Conservation (phyloP, 2,888 invertebrate species). For the Euplagia quadripunctaria region DNA sequence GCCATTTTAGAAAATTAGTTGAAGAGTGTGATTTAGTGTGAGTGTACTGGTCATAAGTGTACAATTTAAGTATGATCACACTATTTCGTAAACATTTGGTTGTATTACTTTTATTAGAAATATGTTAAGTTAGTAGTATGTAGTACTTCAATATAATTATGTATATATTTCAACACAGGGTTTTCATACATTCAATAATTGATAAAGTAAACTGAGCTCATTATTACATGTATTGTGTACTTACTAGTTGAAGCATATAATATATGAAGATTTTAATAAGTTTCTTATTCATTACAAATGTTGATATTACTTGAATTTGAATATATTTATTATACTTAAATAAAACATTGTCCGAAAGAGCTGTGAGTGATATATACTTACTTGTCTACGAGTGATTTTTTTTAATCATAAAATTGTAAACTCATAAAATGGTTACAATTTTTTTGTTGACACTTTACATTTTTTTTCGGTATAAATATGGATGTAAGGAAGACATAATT, state of each 20-base stretch:
- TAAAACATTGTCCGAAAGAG: not conserved
- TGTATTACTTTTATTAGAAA: too few species aligned
- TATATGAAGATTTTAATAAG: not conserved
- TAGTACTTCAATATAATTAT: too few species aligned
- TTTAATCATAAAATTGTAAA: not conserved
- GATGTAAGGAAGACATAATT: slow-evolving; percentile 13
- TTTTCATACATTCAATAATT: too few species aligned
- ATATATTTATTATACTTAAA: not conserved
- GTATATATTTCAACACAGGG: too few species aligned
- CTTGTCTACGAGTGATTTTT: not conserved
- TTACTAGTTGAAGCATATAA: not conserved
- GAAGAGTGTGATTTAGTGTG: too few species aligned
- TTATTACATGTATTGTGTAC: not conserved
- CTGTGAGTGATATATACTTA: not conserved
- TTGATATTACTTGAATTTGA: not conserved
- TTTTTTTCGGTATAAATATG: not conserved
- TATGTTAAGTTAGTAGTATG: too few species aligned
- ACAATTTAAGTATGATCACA: too few species aligned
- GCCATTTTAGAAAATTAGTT: too few species aligned
- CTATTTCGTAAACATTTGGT: too few species aligned
- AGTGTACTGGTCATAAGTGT: too few species aligned
- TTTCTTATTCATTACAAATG: not conserved
- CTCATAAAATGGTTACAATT: not conserved
- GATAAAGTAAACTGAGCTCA: too few species aligned
- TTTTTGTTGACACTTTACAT: not conserved